Conservation (phyloP, 2,888 invertebrate genomes). For the Notodonta dromedarius region DNA sequence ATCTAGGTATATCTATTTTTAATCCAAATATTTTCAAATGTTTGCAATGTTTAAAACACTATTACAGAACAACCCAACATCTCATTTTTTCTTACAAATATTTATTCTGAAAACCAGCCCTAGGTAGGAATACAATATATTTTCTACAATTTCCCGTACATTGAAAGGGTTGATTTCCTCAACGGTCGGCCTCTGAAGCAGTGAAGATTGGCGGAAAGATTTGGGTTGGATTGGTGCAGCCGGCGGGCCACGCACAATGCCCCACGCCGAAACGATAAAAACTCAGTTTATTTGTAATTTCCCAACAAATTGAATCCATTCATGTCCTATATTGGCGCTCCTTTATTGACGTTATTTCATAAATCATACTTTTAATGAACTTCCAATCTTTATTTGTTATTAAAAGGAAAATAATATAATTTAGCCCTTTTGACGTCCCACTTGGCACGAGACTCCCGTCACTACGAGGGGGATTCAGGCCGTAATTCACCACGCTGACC, state of each 20-base stretch:
- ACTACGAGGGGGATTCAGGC: too few relatives aligned
- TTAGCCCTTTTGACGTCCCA: too few relatives aligned
- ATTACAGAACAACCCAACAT: too few relatives aligned
- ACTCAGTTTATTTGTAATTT: constrained; percentile 38
- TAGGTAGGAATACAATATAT: constrained; percentile 14
- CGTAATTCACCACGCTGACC: too few relatives aligned
- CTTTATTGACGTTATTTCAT: not conserved
- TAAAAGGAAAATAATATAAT: too few relatives aligned
- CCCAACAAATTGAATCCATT: constrained; percentile 33
- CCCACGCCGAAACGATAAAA: constrained; percentile 24
- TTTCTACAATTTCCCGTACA: constrained; percentile 10
- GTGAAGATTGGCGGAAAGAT: constrained; percentile 39
- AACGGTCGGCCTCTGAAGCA: constrained; percentile 19
- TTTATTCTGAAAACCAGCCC: constrained; percentile 12
- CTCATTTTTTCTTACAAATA: not conserved
- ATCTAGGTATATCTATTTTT: too few relatives aligned
- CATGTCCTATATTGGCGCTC: constrained; percentile 18
- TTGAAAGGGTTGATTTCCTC: constrained; percentile 25
- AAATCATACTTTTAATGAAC: not conserved
- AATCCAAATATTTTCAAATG: too few relatives aligned
- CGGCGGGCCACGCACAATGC: constrained; percentile 21
- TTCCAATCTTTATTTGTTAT: not conserved
- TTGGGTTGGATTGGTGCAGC: constrained; percentile 28
- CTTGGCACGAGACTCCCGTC: too few relatives aligned
- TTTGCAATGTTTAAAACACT: too few relatives aligned